Evolutionary conservation across 2,888 invertebrate species (phyloP), one percentile per base, ranked within the genome.

Genomic region (Limenitis camilla): DNA sequence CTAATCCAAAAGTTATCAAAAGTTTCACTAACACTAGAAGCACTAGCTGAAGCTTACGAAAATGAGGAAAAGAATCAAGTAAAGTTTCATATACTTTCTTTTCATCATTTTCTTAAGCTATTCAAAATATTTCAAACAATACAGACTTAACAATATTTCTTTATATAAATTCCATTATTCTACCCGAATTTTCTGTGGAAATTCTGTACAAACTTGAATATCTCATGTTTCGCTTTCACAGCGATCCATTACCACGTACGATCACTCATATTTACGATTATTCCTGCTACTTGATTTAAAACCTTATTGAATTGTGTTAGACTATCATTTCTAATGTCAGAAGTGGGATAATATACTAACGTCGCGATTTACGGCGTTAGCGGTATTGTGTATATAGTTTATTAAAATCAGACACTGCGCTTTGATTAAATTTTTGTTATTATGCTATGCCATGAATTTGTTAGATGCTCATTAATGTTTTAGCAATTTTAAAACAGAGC

Each of bases 161-260:
- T 50, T 10, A 6, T 31, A 32, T 38, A 43, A 39, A 32, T 31
- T 50, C 28, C 31, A 8, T 39, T 39, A 43, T 39, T 35, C 42
- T n/a, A 7, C 33, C 32, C 33, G 27, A 38, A 42, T 39, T 30
- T 40, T 46, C 39, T 32, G 38, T 11, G 36, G 28, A 39, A 49
- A 49, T 49, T 55, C 38, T 45, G 30, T 38, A 42, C 45, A 30
- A 39, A 48, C 36, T 48, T 38, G 40, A 55, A 52, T 52, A 55
- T 52, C 49, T 55, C 52, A 27, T 35, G 35, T 52, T 52, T 46
- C 40, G 49, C 43, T 47, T 51, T 55, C 51, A 42, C 39, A 39
- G 42, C 41, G 45, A 49, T 56, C 45, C 49, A 56, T 53, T 53
- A 56, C 45, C 32, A 38, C 10, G 11, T 35, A 31, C 46, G 45